Evolutionary conservation across 2,888 invertebrate species (phyloP).

Genomic region (Chalcis sispes): DNA sequence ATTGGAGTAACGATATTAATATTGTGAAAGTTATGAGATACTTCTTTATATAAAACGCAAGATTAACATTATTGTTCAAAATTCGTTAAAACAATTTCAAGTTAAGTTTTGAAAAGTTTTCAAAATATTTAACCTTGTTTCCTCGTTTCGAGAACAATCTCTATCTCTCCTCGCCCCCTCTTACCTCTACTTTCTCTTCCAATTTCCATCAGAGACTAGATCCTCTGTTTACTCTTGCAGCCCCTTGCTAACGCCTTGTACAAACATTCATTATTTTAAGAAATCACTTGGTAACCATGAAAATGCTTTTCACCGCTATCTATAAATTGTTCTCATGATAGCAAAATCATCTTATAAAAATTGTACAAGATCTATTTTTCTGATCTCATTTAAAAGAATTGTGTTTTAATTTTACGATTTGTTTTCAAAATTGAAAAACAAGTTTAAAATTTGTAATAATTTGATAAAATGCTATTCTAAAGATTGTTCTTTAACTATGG

Average conservation of each 20-base stretch:
- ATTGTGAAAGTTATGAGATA: too few relatives aligned
- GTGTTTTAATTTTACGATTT: too few relatives aligned
- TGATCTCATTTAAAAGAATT: too few relatives aligned
- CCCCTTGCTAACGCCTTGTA: conserved; percentile 19
- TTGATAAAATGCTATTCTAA: too few relatives aligned
- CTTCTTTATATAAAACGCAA: background rate
- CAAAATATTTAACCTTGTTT: conserved; percentile 41
- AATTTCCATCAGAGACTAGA: conserved; percentile 43
- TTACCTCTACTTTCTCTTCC: conserved; percentile 27
- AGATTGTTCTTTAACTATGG: too few relatives aligned
- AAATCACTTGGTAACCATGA: conserved; percentile 29
- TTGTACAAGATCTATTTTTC: too few relatives aligned
- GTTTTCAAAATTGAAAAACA: too few relatives aligned
- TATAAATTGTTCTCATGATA: conserved; percentile 7
- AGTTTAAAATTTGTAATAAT: too few relatives aligned
- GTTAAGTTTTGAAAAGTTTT: conserved; percentile 27
- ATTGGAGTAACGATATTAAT: too few relatives aligned
- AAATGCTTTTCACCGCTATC: conserved; percentile 35
- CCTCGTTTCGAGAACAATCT: conserved; percentile 58
- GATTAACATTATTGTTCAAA: background rate
- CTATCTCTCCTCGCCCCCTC: conserved; percentile 55
- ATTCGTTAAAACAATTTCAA: conserved; percentile 23
- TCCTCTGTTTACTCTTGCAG: conserved; percentile 27
- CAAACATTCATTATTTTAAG: conserved; percentile 55
- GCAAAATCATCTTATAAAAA: too few relatives aligned